Percentiles rank a stretch among this genome's conserved stretches.
These are phyloP conservation scores for Sebastiscus albofasciatus DNA, from an alignment of 2,797 vertebrate genomes.

Conservation along the genomic window DNA sequence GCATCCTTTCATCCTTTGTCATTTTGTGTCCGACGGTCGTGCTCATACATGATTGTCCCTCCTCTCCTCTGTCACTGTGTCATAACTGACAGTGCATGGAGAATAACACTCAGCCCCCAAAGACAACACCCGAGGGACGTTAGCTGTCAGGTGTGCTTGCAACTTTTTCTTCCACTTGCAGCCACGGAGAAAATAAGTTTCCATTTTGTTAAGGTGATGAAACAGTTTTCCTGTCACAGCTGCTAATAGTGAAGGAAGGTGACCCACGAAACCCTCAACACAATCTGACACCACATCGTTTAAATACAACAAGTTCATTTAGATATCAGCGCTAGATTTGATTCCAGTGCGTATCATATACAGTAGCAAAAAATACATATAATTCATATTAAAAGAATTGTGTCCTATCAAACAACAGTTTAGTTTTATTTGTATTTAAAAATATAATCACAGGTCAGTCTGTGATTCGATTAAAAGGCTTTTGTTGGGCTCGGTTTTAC, in stretches of 20 bases:
- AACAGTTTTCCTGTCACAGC: slow-evolving; percentile 59
- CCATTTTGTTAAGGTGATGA: slow-evolving; percentile 78
- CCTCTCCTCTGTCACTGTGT: slow-evolving; percentile 40
- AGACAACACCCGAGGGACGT: slow-evolving; percentile 55
- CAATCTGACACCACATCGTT: not conserved
- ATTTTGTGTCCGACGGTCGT: slow-evolving; percentile 7
- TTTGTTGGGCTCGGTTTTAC: not conserved
- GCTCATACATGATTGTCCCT: not conserved
- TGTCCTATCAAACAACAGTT: not conserved
- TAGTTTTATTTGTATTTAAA: not conserved
- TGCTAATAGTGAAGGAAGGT: not conserved
- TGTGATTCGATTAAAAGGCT: not conserved
- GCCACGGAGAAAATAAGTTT: slow-evolving; percentile 61
- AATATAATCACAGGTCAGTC: not conserved
- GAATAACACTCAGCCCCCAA: slow-evolving; percentile 45
- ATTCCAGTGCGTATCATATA: not conserved
- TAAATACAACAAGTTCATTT: not conserved
- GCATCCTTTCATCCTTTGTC: slow-evolving; percentile 28
- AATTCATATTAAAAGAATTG: not conserved
- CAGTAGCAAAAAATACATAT: too few relatives aligned
- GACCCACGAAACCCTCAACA: not conserved
- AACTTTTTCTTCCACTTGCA: slow-evolving; percentile 32
- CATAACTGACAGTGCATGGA: slow-evolving; percentile 30
- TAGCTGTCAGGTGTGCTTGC: slow-evolving; percentile 42
- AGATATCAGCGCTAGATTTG: not conserved